A percentile compares a stretch with the other conserved stretches of the same genome.
Conservation (phyloP, 2,113 vertebrate genomes). For the Channa maculata region DNA sequence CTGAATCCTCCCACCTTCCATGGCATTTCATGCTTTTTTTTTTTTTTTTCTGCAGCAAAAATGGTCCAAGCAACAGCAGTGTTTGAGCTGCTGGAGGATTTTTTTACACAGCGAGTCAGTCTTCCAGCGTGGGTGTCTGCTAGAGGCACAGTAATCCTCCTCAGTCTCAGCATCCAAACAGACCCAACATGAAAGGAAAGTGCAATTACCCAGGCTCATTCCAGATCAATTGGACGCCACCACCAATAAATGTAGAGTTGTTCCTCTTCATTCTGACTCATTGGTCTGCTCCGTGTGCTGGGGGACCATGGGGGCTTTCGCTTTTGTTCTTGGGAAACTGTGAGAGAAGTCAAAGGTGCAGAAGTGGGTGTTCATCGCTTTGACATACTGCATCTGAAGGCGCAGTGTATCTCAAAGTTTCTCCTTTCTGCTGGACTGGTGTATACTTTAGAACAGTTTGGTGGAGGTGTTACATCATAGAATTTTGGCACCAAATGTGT, state of each 20-base stretch:
- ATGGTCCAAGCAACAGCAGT: conserved; percentile 21
- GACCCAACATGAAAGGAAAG: conserved; percentile 70
- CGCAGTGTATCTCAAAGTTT: background rate
- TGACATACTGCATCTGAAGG: too few species aligned
- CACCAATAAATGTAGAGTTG: conserved; percentile 39
- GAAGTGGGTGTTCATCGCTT: too few species aligned
- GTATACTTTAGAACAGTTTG: background rate
- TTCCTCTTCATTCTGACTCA: conserved; percentile 14
- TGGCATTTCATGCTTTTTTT: background rate
- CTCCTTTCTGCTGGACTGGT: background rate
- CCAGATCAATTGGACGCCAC: conserved; percentile 62
- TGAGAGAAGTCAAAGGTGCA: background rate
- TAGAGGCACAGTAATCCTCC: conserved; percentile 69
- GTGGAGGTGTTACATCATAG: background rate
- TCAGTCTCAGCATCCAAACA: conserved; percentile 59
- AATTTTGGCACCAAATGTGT: background rate
- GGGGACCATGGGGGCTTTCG: background rate
- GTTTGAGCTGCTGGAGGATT: conserved; percentile 45
- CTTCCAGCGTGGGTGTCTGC: conserved; percentile 58
- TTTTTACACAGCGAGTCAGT: conserved; percentile 10
- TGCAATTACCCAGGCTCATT: conserved; percentile 64
- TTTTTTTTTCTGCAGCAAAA: background rate
- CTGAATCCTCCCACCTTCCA: conserved; percentile 20
- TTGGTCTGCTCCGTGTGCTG: background rate
- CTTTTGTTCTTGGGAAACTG: conserved; percentile 18